Conservation (phyloP, 2,113 vertebrate genomes). For the Trichechus manatus region DNA sequence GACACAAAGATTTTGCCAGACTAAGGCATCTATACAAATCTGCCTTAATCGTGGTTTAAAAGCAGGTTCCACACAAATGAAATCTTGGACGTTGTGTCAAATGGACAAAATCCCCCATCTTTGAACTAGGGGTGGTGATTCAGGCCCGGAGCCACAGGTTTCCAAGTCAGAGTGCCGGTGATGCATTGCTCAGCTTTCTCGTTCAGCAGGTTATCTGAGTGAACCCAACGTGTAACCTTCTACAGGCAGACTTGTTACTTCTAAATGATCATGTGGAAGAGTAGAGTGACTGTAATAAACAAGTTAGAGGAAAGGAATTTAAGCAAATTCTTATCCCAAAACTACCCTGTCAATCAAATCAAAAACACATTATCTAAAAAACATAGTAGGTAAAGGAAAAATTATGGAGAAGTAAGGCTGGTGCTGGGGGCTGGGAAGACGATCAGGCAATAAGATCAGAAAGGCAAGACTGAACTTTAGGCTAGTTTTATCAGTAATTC, state of each 20-base stretch:
- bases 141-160: neutral
- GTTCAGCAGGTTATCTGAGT: neutral
- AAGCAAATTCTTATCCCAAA: slow-evolving; percentile 52
- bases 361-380: neutral
- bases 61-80: neutral
- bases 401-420: neutral
- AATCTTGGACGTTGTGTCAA: neutral
- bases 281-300: neutral
- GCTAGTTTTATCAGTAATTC: neutral
- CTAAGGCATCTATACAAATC: too few species aligned
- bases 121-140: neutral
- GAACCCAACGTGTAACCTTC: neutral
- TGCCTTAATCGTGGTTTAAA: neutral
- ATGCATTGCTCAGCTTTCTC: neutral
- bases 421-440: neutral
- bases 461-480: neutral
- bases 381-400: neutral
- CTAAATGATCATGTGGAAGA: slow-evolving; percentile 57
- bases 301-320: slow-evolving; percentile 59
- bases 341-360: neutral
- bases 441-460: neutral
- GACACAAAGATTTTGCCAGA: neutral
- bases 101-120: neutral
- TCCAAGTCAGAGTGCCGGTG: neutral
- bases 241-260: neutral